Evolutionary conservation across 2,113 vertebrate genomes (phyloP), one percentile per base, ranked within the genome.

Genomic region (Clarias batrachus): DNA sequence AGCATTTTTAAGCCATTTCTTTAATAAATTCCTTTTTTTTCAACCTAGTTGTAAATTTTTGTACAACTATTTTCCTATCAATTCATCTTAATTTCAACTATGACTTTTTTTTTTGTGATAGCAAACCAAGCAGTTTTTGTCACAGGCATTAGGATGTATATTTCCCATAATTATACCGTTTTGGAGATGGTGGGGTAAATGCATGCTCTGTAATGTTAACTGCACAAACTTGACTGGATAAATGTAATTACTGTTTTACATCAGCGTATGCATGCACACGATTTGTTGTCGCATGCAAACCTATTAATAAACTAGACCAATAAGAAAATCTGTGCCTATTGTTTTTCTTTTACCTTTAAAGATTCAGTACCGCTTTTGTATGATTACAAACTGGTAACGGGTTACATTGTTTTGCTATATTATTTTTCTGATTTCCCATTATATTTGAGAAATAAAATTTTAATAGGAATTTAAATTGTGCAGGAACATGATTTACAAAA

Each of bases 201-300:
- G 89, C 89, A 90, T 90, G 89, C 81, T 84, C 62, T 88, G n/a
- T 85, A 78, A 86, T 86, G 87, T 85, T 86, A 86, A 60, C 68
- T 85, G 73, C 73, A 87, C 81, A 81, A 83, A 81, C 56, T 54
- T 81, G 48, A 89, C 78, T 89, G 81, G 84, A 86, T 86, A 86
- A 81, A 81, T 88, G 87, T 90, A 62, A 81, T 81, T 37, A 82
- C 85, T 90, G 81, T 86, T 85, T 70, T 88, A 86, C 87, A 88
- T 87, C 89, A 82, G 87, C 89, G 81, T 88, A 66, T 88, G 87
- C 89, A 88, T 88, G 84, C 80, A 85, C 73, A 88, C 82, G 54
- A 78, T 87, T 81, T 89, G 74, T 87, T 87, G 82, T 86, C 14
- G 87, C 87, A 90, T 88, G 87, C 87, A 88, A 85, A 63, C 66